Base-by-base conservation (phyloP, 1,140 invertebrate genomes). In the Semibalanus balanoides region DNA sequence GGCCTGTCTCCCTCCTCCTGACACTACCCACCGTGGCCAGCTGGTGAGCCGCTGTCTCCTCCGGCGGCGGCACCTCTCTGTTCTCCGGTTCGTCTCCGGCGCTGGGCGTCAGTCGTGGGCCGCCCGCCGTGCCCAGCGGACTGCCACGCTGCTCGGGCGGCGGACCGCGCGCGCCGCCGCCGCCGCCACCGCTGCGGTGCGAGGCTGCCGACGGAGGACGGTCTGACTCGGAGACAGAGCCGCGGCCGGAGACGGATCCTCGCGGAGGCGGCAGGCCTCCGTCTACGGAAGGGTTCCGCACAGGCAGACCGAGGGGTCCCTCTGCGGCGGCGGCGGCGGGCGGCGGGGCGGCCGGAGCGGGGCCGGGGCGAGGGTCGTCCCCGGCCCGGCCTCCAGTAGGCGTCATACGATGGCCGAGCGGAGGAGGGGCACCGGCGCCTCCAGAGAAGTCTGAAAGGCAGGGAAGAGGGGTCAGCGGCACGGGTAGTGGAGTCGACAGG, bases 261-360 rank as follows among this genome's bases (percentile, higher is more conserved):
- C 35, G 35, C 35, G 35, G 5, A 5, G 35, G 35, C 35, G 35
- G 35, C 35, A 17, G 35, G 51, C 51, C 51, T 7, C 51, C 51
- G 11, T 64, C 51, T 3, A 22, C 51, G 11, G 51, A 14, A 7
- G 51, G 51, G 1, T 14, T 1, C 11, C 14, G 51, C 1, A 19
- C 22, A 1, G 51, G 51, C 51, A 25, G 35, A 17, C 35, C 35
- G 35, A 40, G 35, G 17, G 35, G 35, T 7, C 35, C 35, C 35
- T 40, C 35, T n/a, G 97, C 80, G 97, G 97, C 75, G 94, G 95
- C 74, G 91, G 11, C 22, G 51, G 51, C 9, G 51, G 51, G 51
- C 9, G 51, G 51, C 51, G 51, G 51, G 51, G 14, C 51, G 51
- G 51, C 51, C 22, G 51, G 14, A 7, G 51, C 14, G 7, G 51